These are phyloP conservation scores for Daktulosphaira vitifoliae DNA, from an alignment of 1,140 invertebrate species.

Conservation along the genomic window DNA sequence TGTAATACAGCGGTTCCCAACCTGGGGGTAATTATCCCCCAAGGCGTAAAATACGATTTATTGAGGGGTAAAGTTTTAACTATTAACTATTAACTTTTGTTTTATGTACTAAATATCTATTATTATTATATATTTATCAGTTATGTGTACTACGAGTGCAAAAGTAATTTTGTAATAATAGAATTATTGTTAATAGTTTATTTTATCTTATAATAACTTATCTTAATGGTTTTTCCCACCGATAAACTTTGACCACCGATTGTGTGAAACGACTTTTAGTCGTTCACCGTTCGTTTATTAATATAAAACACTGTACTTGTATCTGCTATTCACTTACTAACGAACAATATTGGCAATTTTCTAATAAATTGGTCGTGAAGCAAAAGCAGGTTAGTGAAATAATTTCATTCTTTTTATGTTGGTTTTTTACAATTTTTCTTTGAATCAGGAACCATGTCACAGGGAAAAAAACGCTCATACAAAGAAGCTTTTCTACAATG, in stretches of 20 bases:
- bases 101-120: background rate
- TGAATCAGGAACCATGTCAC: background rate
- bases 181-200: background rate
- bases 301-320: no score
- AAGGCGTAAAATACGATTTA: no score
- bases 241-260: background rate
- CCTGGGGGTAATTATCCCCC: background rate
- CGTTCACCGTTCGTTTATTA: background rate
- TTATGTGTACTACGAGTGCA: background rate
- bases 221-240: background rate
- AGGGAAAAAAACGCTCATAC: background rate
- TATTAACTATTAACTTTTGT: background rate
- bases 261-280: no score
- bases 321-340: background rate
- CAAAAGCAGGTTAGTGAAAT: background rate
- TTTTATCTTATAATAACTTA: background rate
- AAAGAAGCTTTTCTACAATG: no score
- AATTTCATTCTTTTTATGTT: background rate
- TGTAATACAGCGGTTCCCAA: constrained; percentile 1
- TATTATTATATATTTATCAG: no score
- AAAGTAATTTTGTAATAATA: background rate
- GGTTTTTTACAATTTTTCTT: background rate
- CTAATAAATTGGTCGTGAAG: background rate
- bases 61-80: background rate
- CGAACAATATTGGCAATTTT: background rate